Conservation (phyloP, 2,797 vertebrate species). For the Gephyroberyx darwinii region DNA sequence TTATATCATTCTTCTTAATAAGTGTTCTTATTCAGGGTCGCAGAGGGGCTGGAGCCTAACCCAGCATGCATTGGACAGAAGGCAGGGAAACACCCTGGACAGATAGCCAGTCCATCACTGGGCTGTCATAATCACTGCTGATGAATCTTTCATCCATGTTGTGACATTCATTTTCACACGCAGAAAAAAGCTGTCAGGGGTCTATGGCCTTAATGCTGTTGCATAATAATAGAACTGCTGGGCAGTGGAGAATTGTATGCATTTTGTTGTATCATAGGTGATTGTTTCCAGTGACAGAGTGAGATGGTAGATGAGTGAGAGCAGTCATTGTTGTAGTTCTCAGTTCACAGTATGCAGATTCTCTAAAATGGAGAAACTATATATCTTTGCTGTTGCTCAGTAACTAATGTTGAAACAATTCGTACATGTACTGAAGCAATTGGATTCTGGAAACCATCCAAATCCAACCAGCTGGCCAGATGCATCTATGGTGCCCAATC, state of each 20-base stretch:
- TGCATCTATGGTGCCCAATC: constrained; percentile 58
- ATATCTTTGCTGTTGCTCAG: constrained; percentile 30
- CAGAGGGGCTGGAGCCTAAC: no score
- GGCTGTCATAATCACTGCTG: neutral
- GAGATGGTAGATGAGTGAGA: neutral
- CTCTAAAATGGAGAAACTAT: neutral
- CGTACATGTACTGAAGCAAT: constrained; percentile 37
- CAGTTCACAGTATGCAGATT: neutral
- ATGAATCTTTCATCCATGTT: constrained; percentile 6
- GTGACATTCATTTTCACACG: constrained; percentile 13
- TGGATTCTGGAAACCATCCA: constrained; percentile 45
- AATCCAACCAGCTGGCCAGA: constrained; percentile 52
- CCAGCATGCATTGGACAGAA: no score
- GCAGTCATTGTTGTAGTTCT: constrained; percentile 4
- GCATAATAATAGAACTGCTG: neutral
- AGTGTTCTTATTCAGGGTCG: no score
- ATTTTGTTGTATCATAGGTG: constrained; percentile 2
- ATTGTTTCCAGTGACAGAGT: neutral
- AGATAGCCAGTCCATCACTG: no score
- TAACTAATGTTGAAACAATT: constrained; percentile 24
- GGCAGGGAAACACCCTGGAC: no score
- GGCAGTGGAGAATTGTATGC: neutral
- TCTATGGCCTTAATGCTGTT: constrained; percentile 6
- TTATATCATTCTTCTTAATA: no score
- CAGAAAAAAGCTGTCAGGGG: neutral